Evolutionary conservation across 2,113 vertebrate genomes (phyloP).

Genomic region (Sarotherodon lohbergeri): DNA sequence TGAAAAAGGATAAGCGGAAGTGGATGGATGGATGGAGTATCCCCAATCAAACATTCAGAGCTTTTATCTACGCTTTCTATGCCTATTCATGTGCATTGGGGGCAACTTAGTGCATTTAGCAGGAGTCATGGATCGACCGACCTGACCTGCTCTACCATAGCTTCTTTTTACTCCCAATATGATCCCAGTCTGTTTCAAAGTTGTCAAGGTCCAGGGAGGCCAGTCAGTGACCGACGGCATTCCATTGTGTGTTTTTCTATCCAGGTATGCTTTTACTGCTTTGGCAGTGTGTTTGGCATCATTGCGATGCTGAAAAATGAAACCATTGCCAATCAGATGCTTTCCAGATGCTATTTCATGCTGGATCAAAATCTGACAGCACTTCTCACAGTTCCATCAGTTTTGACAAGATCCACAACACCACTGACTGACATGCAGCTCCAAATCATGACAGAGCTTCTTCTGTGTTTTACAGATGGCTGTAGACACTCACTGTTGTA

Average conservation of each 20-base stretch:
- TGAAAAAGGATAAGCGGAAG: not conserved
- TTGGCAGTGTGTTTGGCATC: not conserved
- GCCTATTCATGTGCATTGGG: not conserved
- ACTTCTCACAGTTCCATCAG: not conserved
- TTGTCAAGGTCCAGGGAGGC: not conserved
- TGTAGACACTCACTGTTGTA: not conserved
- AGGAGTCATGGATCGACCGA: not conserved
- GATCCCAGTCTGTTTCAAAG: not conserved
- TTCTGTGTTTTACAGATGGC: not conserved
- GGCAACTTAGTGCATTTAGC: not conserved
- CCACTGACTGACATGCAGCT: not conserved
- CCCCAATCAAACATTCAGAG: not conserved
- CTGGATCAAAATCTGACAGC: not conserved
- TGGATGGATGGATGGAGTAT: not conserved
- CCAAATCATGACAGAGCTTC: not conserved
- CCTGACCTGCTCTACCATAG: not conserved
- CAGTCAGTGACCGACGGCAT: not conserved
- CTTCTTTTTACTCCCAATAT: not conserved
- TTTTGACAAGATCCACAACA: not conserved
- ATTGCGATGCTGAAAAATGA: not conserved
- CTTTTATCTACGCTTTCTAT: not conserved
- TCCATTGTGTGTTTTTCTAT: not conserved
- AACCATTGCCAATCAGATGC: not conserved
- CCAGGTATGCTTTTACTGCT: not conserved
- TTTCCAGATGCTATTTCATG: not conserved